A percentile compares a stretch with the other conserved stretches of the same genome.
Conservation (phyloP, 2,888 invertebrate species). For the Thelaira solivaga region DNA sequence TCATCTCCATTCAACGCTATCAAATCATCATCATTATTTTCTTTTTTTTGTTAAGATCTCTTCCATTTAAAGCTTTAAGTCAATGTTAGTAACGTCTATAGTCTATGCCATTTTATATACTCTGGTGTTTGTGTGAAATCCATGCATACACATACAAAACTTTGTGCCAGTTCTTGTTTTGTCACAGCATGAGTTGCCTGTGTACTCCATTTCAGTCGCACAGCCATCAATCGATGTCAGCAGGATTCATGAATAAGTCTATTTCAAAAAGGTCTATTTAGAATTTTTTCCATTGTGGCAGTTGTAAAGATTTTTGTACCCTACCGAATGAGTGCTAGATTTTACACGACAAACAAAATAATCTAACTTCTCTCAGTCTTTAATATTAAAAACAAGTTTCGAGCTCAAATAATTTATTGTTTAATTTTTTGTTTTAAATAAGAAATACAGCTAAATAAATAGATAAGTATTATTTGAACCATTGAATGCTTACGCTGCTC, state of each 20-base stretch:
- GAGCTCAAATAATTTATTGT: too few species aligned
- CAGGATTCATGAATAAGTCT: conserved; percentile 51
- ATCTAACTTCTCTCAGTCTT: too few species aligned
- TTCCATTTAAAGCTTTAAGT: conserved; percentile 28
- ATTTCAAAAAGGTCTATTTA: conserved; percentile 46
- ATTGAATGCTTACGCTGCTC: too few species aligned
- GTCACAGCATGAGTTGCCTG: not conserved
- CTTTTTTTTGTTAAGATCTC: conserved; percentile 8
- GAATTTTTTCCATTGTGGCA: not conserved
- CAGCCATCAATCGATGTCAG: conserved; percentile 56
- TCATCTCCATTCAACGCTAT: conserved; percentile 55
- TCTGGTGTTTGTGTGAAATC: not conserved
- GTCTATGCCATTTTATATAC: not conserved
- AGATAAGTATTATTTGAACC: too few species aligned
- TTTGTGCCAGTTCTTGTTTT: conserved; percentile 6
- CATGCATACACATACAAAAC: not conserved
- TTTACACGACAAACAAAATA: too few species aligned
- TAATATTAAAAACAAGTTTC: too few species aligned
- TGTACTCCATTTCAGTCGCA: conserved; percentile 13
- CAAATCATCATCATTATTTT: conserved; percentile 45
- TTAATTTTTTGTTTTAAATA: too few species aligned
- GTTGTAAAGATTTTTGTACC: not conserved
- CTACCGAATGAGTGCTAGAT: too few species aligned
- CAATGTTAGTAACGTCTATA: conserved; percentile 16
- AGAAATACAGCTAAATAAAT: too few species aligned